phyloP scores from a whole-genome alignment of 2,888 invertebrate genomes.

The Bugula neritina region DNA sequence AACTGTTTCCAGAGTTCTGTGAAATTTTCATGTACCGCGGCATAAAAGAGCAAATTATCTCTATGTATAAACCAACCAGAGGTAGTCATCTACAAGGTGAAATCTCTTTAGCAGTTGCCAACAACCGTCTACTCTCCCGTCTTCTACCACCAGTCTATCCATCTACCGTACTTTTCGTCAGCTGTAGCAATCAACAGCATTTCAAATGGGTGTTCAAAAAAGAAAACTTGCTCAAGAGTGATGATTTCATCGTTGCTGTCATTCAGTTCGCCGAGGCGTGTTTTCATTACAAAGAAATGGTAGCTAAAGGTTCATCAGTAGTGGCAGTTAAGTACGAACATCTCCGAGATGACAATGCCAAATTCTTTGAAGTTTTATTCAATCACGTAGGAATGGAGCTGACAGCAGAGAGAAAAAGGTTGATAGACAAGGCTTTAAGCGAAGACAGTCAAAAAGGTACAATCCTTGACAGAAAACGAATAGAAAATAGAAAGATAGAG shows the following conservation, averaged over 20 bases:
- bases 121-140: neutral
- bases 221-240: neutral
- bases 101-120: neutral
- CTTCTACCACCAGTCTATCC: neutral
- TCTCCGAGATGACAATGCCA: neutral
- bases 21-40: neutral
- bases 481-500: neutral
- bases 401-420: neutral
- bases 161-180: neutral
- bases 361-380: neutral
- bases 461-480: neutral
- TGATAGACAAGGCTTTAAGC: neutral
- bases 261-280: neutral
- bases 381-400: neutral
- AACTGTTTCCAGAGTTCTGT: conserved; percentile 10
- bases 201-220: neutral
- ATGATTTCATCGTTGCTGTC: neutral
- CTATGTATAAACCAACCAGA: neutral
- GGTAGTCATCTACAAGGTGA: neutral
- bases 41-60: neutral
- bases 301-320: neutral
- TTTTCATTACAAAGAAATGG: neutral
- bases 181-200: neutral
- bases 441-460: neutral
- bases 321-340: neutral